Base-by-base conservation (phyloP, 2,888 invertebrate species). In the Heliconius ethilla region DNA sequence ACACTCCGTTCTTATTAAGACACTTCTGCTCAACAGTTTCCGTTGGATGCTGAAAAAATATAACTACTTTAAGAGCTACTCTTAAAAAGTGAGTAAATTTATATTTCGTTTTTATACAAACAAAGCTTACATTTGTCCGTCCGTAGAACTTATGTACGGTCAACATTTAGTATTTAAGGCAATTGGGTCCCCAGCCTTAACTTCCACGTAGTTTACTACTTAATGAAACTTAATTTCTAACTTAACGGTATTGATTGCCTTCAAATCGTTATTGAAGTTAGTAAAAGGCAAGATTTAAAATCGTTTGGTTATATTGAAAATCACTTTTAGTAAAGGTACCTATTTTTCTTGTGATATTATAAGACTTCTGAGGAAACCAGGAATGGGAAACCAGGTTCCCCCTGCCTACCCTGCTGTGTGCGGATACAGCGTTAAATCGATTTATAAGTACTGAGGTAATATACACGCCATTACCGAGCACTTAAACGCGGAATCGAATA, bases 161-260 rank as follows among this genome's bases (percentile, higher is more conserved):
- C 70, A 70, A 37, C 66, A 75, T 66, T 76, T 22, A 70, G 27
- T 62, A 74, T 74, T 79, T 70, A 75, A 72, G 51, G 62, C 66
- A 65, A 74, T 40, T 29, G 51, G 22, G 75, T 67, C 51, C 75
- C 75, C 4, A 66, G 37, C 55, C 66, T 55, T 66, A 63, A 75
- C 70, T 77, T 72, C 11, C 25, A 13, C 67, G 51, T 75, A 77
- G 66, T 77, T 75, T 3, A 66, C 51, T 72, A 72, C 55, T 75
- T 77, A 70, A 77, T 70, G 66, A 77, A 75, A 75, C 70, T 79
- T 75, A 37, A 77, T 69, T 79, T 77, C 70, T 45, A 79, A 77
- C 66, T 77, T 77, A 62, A 25, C 67, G 72, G 25, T 72, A 79
- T 77, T 72, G 66, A 79, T 79, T 79, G 70, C 62, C 75, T 62